A percentile compares a stretch with the other conserved stretches of the same genome.
phyloP scores from a whole-genome alignment of 2,113 vertebrate genomes.

The Chaetodon trifascialis region DNA sequence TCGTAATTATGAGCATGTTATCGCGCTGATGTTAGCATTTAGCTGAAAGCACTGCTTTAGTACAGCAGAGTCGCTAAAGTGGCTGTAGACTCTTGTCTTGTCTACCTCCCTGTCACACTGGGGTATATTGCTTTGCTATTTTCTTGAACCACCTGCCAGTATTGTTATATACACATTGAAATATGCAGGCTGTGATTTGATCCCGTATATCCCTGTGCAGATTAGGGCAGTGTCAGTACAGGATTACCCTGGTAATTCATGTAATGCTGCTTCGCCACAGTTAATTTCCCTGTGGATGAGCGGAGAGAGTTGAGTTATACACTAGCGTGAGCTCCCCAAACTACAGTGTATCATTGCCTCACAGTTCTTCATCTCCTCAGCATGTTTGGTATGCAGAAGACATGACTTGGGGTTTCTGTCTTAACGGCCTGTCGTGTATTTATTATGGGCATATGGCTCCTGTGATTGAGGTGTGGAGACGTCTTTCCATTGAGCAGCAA shows the following conservation, averaged over 20 bases:
- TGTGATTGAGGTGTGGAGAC: slow-evolving; percentile 49
- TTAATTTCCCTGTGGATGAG: slow-evolving; percentile 81
- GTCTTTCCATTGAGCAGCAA: slow-evolving; percentile 34
- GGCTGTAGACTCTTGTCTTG: neutral
- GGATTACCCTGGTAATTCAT: slow-evolving; percentile 79
- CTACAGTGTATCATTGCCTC: slow-evolving; percentile 60
- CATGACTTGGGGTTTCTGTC: slow-evolving; percentile 31
- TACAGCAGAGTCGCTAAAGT: neutral
- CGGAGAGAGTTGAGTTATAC: slow-evolving; percentile 55
- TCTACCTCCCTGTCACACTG: slow-evolving; percentile 27
- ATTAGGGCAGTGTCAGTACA: slow-evolving; percentile 75
- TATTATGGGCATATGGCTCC: slow-evolving; percentile 44
- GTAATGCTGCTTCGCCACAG: slow-evolving; percentile 71
- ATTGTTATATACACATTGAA: slow-evolving; percentile 61
- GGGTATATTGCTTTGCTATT: slow-evolving; percentile 38
- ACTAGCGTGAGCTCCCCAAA: slow-evolving; percentile 52
- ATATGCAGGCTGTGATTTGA: slow-evolving; percentile 69
- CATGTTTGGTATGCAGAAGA: slow-evolving; percentile 63
- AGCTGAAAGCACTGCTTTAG: neutral
- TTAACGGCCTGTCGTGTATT: slow-evolving; percentile 53
- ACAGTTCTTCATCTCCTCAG: slow-evolving; percentile 26
- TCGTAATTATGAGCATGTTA: neutral
- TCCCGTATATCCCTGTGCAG: slow-evolving; percentile 71
- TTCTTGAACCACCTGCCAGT: slow-evolving; percentile 58
- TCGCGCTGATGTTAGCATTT: neutral